Base-by-base conservation (phyloP, 2,888 invertebrate species). In the Linnaemya tessellans region DNA sequence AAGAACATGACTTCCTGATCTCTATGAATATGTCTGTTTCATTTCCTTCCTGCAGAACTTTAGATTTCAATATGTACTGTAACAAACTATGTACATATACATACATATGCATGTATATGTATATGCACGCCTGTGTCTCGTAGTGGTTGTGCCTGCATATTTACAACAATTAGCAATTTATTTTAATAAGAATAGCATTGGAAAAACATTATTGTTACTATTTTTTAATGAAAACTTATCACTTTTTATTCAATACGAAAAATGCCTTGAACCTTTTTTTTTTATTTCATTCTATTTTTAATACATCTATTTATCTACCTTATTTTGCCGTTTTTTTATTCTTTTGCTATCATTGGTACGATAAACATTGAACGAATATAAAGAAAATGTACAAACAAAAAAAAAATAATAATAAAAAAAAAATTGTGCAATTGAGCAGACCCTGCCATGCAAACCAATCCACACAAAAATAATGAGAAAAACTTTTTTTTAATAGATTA, bases 201-300 rank as follows among this genome's bases (percentile, higher is more conserved):
- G n/a, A 30, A 18, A 49, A 46, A 65, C 11, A 0, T 65, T 25
- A 46, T 35, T 20, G 30, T 54, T 54, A 8, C 51, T 35, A 35
- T 35, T 60, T n/a, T 25, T 30, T 54, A 67, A 65, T 60, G 65
- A 30, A 65, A 60, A 68, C 22, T 84, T 62, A 74, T 54, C 79
- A 84, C 46, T 13, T 75, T 70, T 58, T 58, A 79, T 65, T 75
- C 25, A 71, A 65, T 51, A 68, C 20, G 11, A 60, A 75, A 77
- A 71, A 71, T 77, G 71, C 84, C 77, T 80, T 84, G 84, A 84
- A 80, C 75, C 70, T 64, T 56, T 84, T 70, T 56, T 49, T 22
- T 49, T 20, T 70, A 64, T 67, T 80, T 68, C 20, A 54, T 80
- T 80, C 22, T 71, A 60, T 78, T 51, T 77, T 65, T 49, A 54